phyloP scores from a whole-genome alignment of 2,113 vertebrate species.

The Corythornis cristatus region DNA sequence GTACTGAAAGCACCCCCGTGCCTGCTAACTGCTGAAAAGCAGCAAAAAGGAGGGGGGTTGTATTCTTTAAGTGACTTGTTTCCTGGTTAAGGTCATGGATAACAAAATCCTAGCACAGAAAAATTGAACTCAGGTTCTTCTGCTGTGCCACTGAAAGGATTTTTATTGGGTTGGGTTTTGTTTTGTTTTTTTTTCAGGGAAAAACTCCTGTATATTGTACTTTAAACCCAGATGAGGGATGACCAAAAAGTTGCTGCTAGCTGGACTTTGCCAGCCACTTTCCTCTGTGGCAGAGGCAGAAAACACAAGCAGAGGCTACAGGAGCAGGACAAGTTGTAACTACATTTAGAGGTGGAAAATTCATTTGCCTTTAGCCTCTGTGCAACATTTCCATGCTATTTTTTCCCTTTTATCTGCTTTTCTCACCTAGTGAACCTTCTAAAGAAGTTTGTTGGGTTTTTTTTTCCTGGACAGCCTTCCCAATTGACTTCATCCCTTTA shows the following conservation, averaged over 20 bases:
- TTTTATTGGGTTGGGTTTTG: not conserved
- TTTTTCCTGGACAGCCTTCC: not conserved
- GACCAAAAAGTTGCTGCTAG: not conserved
- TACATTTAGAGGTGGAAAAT: not conserved
- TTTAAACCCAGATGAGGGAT: not conserved
- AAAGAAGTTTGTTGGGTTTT: not conserved
- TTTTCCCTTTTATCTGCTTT: not conserved
- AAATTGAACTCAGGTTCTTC: not conserved
- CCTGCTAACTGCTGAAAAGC: not conserved
- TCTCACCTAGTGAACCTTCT: not conserved
- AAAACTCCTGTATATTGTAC: not conserved
- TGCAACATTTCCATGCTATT: not conserved
- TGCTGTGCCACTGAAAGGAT: not conserved
- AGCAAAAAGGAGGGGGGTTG: not conserved
- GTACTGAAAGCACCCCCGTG: not conserved
- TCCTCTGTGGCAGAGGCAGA: not conserved
- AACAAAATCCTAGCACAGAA: not conserved
- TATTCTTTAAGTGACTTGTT: not conserved
- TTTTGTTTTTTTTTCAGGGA: not conserved
- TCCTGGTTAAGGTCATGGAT: not conserved
- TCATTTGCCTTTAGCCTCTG: not conserved
- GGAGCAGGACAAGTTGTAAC: not conserved
- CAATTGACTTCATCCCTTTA: not conserved
- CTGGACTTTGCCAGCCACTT: not conserved
- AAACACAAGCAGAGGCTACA: not conserved